Conservation (phyloP, 2,797 vertebrate genomes). For the Pantherophis alleghaniensis region DNA sequence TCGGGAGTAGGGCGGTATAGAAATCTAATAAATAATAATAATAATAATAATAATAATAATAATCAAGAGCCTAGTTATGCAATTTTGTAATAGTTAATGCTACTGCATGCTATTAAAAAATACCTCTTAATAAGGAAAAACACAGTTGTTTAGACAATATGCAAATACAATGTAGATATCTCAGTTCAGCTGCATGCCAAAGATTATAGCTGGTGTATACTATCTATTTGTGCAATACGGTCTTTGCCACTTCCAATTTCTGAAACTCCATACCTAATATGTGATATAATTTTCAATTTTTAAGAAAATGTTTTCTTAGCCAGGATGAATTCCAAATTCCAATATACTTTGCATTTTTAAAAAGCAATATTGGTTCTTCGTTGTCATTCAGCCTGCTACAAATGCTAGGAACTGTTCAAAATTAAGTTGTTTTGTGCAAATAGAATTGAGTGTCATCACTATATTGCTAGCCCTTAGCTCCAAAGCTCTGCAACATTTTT, state of each 20-base stretch:
- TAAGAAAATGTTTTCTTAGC: neutral
- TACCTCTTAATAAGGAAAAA: neutral
- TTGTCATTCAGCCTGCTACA: neutral
- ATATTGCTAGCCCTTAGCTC: neutral
- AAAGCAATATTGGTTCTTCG: neutral
- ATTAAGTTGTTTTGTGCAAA: neutral
- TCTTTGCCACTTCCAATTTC: neutral
- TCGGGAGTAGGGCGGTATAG: no score
- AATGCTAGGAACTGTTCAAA: neutral
- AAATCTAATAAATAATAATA: no score
- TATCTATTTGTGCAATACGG: neutral
- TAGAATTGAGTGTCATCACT: neutral
- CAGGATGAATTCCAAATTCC: neutral
- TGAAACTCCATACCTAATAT: neutral
- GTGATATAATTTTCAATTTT: neutral
- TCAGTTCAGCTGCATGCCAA: neutral
- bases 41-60: no score
- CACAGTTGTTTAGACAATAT: neutral
- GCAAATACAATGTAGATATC: neutral
- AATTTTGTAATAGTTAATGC: neutral
- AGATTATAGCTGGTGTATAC: neutral
- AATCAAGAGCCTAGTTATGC: neutral
- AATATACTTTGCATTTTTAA: neutral
- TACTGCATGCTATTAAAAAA: neutral
- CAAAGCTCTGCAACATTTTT: neutral